Conservation (phyloP, 2,113 vertebrate genomes). For the Rynchops niger region DNA sequence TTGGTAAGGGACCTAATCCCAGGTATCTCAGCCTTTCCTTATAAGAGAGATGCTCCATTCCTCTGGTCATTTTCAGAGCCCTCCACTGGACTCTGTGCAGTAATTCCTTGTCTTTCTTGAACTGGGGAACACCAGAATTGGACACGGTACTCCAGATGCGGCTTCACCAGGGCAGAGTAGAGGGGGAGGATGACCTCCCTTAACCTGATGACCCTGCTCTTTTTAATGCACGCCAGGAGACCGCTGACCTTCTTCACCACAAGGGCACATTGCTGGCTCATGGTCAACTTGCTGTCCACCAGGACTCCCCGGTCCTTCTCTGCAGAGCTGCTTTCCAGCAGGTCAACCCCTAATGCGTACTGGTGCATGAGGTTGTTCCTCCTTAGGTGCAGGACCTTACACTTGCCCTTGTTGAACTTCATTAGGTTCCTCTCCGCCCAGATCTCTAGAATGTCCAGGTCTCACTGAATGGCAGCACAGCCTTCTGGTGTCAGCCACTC, state of each 20-base stretch:
- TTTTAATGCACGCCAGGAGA: not conserved
- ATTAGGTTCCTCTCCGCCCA: not conserved
- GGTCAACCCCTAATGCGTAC: too few species aligned
- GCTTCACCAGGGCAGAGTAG: not conserved
- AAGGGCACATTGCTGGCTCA: not conserved
- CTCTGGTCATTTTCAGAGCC: not conserved
- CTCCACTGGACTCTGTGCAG: not conserved
- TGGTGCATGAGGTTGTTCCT: not conserved
- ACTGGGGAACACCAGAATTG: not conserved
- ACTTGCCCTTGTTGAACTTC: not conserved
- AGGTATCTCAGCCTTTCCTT: not conserved
- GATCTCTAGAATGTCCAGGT: too few species aligned
- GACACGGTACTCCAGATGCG: not conserved
- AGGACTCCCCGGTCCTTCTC: not conserved
- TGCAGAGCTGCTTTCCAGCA: not conserved
- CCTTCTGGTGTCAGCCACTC: not conserved
- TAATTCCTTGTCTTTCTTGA: not conserved
- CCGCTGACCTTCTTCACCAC: not conserved
- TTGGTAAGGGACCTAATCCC: not conserved
- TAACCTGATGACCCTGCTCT: not conserved
- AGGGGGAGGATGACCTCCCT: not conserved
- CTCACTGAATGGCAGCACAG: not conserved
- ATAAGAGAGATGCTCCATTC: not conserved
- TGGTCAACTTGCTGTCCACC: not conserved
- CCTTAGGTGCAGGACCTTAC: not conserved